phyloP scores from a whole-genome alignment of 2,113 vertebrate species.

The Antechinus flavipes region DNA sequence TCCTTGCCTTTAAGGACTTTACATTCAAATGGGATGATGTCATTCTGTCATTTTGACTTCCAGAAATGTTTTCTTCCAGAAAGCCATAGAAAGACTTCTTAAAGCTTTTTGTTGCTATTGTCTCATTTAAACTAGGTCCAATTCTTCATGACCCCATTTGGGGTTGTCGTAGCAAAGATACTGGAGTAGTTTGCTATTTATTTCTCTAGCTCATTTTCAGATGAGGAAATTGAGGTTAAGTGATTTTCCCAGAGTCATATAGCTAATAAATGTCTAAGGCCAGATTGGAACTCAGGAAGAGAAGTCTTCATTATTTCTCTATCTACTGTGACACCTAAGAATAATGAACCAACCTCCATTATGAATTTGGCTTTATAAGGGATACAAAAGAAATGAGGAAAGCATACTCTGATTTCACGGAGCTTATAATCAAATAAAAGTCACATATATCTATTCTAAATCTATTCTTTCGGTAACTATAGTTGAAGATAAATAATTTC shows the following conservation, averaged over 20 bases:
- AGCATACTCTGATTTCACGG: background rate
- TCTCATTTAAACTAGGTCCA: background rate
- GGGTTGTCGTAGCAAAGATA: background rate
- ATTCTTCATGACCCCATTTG: background rate
- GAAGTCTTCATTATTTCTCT: too few species aligned
- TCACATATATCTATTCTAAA: background rate
- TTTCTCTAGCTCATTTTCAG: background rate
- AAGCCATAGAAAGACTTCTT: background rate
- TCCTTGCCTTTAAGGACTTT: background rate
- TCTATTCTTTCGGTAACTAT: background rate
- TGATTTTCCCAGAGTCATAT: background rate
- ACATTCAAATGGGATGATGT: background rate
- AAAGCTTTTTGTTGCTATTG: background rate
- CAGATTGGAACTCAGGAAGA: too few species aligned
- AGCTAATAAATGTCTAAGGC: too few species aligned
- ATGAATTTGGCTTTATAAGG: background rate
- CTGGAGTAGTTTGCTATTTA: background rate
- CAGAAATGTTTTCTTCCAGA: background rate
- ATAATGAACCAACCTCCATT: background rate
- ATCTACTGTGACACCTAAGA: background rate
- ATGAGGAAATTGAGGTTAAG: background rate
- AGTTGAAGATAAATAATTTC: background rate
- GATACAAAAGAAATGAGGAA: background rate
- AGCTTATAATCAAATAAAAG: background rate
- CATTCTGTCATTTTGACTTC: constrained; percentile 4